phyloP scores from a whole-genome alignment of 2,113 vertebrate genomes.

The human (Homo sapiens) region DNA sequence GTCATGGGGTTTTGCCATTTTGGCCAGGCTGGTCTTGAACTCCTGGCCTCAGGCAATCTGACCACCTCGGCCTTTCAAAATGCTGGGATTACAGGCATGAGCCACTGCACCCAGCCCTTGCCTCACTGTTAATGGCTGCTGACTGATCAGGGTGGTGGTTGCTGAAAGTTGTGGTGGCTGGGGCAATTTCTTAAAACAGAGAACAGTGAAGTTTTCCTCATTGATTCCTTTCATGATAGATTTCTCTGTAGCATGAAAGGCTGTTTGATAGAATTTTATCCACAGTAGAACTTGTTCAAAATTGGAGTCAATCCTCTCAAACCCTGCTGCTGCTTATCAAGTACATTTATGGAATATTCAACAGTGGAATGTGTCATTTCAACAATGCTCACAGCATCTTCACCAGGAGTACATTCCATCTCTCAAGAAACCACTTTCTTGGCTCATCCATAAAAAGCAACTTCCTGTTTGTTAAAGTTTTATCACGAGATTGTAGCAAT shows the following conservation, averaged over 20 bases:
- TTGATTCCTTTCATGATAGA: not conserved
- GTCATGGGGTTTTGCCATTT: not conserved
- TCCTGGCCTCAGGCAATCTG: not conserved
- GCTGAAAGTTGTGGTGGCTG: no score
- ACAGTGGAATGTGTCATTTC: not conserved
- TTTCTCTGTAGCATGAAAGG: not conserved
- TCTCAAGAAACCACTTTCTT: not conserved
- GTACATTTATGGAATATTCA: not conserved
- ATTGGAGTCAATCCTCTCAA: not conserved
- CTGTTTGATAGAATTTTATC: not conserved
- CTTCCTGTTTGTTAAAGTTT: not conserved
- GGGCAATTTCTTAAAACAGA: no score
- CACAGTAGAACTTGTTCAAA: not conserved
- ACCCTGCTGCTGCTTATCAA: not conserved
- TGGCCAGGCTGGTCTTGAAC: not conserved
- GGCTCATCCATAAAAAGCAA: not conserved
- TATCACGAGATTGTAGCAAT: not conserved
- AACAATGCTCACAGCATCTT: not conserved
- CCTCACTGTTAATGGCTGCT: no score
- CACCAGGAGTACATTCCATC: not conserved
- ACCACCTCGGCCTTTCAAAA: not conserved
- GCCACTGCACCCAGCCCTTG: no score
- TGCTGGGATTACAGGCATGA: not conserved
- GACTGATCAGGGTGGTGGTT: no score
- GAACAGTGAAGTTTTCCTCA: not conserved